Evolutionary conservation across 2,797 vertebrate genomes (phyloP).

Genomic region (Xenopus petersii): DNA sequence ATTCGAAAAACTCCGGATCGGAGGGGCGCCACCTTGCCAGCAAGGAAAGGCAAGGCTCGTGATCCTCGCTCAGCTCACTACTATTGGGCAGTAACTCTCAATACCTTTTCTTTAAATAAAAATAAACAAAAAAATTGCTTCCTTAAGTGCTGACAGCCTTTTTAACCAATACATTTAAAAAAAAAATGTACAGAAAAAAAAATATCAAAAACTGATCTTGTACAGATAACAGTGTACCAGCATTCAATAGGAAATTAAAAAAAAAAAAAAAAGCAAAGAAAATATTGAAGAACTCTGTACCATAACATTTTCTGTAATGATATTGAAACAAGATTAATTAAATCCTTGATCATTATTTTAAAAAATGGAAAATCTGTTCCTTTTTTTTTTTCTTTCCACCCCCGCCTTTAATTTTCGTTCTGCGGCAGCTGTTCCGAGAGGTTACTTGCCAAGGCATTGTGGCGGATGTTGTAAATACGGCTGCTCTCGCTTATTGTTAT

Average conservation of each 20-base stretch:
- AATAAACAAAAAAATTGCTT: conserved; percentile 87
- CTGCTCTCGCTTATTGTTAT: too few relatives aligned
- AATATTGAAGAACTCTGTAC: conserved; percentile 99
- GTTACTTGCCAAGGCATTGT: too few relatives aligned
- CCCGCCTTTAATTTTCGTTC: too few relatives aligned
- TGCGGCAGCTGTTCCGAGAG: too few relatives aligned
- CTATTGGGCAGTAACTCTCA: conserved; percentile 78
- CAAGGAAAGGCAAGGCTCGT: conserved; percentile 69
- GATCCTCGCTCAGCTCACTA: conserved; percentile 75
- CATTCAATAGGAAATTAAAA: conserved; percentile 92
- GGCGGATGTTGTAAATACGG: too few relatives aligned
- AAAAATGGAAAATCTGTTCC: conserved; percentile 57
- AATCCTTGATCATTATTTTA: conserved; percentile 98
- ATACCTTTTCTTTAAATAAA: conserved; percentile 89
- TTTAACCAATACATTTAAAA: conserved; percentile 97
- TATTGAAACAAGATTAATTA: conserved; percentile 94
- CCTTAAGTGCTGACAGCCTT: conserved; percentile 99
- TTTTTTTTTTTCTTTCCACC: conserved; percentile 56
- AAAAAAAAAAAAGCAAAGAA: conserved; percentile 80
- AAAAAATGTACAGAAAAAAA: conserved; percentile 90
- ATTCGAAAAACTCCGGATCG: conserved; percentile 69
- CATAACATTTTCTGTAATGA: conserved; percentile 99
- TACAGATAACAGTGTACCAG: conserved; percentile 99
- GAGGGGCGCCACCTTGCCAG: conserved; percentile 34
- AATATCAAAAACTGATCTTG: conserved; percentile 93